Evolutionary conservation across 2,113 vertebrate species (phyloP).

Genomic region (Dipodomys stephensi): DNA sequence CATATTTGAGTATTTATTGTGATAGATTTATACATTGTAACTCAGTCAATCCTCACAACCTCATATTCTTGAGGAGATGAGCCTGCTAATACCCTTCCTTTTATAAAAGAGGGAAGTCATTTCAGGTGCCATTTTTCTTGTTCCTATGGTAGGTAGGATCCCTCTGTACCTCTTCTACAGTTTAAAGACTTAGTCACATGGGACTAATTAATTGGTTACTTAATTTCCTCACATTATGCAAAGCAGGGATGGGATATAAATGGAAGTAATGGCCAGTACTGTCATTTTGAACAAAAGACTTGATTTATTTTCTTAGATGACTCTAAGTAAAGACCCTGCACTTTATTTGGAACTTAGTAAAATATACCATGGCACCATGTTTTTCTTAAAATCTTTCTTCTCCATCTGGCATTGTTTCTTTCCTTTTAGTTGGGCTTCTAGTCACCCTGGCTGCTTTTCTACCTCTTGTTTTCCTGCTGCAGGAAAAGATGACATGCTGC

Average conservation of each 20-base stretch:
- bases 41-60: background rate
- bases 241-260: background rate
- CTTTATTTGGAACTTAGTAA: background rate
- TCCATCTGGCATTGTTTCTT: background rate
- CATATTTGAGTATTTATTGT: background rate
- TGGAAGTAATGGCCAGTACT: background rate
- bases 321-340: background rate
- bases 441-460: background rate
- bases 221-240: background rate
- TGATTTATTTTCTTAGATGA: slow-evolving; percentile 6
- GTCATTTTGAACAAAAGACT: background rate
- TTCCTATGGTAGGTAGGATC: background rate
- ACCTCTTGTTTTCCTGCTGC: slow-evolving; percentile 10
- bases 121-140: background rate
- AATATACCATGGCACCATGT: background rate
- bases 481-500: background rate
- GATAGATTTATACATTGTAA: background rate
- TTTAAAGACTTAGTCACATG: background rate
- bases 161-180: background rate
- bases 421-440: background rate
- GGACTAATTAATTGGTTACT: background rate
- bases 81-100: background rate
- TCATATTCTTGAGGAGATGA: background rate
- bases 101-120: background rate
- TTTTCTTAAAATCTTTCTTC: background rate